A percentile compares a stretch with the other conserved stretches of the same genome.
phyloP scores from a whole-genome alignment of 2,113 vertebrate genomes.

The Urocitellus parryii region DNA sequence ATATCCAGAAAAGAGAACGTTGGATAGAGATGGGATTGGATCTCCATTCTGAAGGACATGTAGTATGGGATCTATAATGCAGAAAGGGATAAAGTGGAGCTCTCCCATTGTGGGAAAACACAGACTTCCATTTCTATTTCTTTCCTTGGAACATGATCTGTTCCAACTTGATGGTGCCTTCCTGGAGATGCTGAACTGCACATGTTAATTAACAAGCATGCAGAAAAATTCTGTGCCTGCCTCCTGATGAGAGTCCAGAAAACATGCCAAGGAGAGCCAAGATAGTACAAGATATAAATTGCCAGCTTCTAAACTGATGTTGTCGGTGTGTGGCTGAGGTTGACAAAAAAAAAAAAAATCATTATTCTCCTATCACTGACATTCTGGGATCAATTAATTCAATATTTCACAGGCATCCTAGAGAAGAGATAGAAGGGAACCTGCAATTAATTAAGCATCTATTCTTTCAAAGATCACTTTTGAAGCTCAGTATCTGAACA shows the following conservation, averaged over 20 bases:
- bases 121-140: conserved; percentile 1
- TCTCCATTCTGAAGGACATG: background rate
- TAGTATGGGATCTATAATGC: too few relatives aligned
- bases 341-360: background rate
- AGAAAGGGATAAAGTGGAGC: background rate
- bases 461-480: background rate
- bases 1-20: background rate
- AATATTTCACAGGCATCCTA: conserved; percentile 47
- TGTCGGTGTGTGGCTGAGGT: conserved; percentile 31
- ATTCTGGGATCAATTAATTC: conserved; percentile 65
- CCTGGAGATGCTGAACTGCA: background rate
- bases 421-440: background rate
- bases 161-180: background rate
- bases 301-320: background rate
- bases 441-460: conserved; percentile 47
- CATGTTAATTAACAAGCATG: conserved; percentile 26
- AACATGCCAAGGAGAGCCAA: background rate
- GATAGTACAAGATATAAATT: background rate
- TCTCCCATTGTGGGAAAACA: background rate
- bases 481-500: background rate
- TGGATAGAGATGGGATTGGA: background rate
- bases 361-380: conserved; percentile 56
- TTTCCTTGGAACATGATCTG: background rate
- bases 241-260: conserved; percentile 20
- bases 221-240: background rate